phyloP scores from a whole-genome alignment of 2,888 invertebrate genomes.

The Adineta ricciae region DNA sequence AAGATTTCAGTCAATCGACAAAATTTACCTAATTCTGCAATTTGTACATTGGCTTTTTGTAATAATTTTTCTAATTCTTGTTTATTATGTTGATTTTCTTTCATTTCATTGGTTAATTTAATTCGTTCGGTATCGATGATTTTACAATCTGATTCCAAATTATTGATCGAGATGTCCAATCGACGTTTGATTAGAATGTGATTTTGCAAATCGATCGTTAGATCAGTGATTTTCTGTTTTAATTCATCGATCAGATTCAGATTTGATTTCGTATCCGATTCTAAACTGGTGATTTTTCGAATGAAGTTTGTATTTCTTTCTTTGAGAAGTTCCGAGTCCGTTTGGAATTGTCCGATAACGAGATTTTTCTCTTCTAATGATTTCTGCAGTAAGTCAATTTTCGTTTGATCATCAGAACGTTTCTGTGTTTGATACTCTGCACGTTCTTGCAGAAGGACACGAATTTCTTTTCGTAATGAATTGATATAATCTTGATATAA shows the following conservation, averaged over 20 bases:
- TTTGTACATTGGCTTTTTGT: constrained; percentile 1
- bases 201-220: neutral
- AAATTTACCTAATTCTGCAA: neutral
- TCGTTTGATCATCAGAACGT: neutral
- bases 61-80: constrained; percentile 14
- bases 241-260: neutral
- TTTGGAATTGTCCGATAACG: neutral
- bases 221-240: neutral
- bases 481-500: constrained; percentile 16
- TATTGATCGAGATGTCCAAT: neutral
- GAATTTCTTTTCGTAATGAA: constrained; percentile 8
- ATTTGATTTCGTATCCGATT: neutral
- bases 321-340: neutral
- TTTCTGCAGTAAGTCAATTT: neutral
- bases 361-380: neutral
- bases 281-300: neutral
- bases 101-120: neutral
- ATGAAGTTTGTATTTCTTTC: neutral
- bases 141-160: neutral
- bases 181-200: neutral
- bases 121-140: neutral
- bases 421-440: neutral
- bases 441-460: neutral
- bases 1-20: neutral
- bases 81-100: neutral